Conservation (phyloP, 2,113 vertebrate species). For the Hippotragus niger region DNA sequence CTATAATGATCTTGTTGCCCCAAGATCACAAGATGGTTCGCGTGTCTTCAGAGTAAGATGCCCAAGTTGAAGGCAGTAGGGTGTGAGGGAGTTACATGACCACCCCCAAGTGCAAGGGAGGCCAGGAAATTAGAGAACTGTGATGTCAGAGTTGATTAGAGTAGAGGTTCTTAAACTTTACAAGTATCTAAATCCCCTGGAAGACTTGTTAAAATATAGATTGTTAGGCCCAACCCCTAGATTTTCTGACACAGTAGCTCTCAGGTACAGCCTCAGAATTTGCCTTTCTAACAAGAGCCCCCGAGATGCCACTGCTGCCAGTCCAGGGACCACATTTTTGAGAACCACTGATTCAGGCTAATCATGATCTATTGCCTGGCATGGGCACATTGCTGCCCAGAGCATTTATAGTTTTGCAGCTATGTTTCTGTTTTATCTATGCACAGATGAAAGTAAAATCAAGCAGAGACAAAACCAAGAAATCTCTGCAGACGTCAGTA, state of each 20-base stretch:
- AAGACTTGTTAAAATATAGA: not conserved
- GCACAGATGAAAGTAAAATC: conserved; percentile 19
- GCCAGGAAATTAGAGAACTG: not conserved
- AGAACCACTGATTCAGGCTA: not conserved
- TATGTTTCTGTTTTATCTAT: not conserved
- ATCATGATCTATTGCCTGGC: not conserved
- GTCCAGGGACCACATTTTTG: not conserved
- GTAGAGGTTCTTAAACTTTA: not conserved
- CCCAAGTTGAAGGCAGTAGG: not conserved
- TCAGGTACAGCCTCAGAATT: not conserved
- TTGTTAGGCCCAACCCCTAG: not conserved
- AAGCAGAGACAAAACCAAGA: not conserved
- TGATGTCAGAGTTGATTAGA: not conserved
- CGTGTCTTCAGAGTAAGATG: not conserved
- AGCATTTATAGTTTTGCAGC: not conserved
- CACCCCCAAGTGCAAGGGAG: not conserved
- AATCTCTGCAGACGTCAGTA: not conserved
- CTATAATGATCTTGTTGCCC: not conserved
- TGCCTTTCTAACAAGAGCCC: not conserved
- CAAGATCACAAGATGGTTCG: not conserved
- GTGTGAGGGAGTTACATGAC: not conserved
- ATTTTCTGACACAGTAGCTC: not conserved
- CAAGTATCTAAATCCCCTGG: not conserved
- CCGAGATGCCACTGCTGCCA: not conserved
- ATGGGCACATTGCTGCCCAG: not conserved